Evolutionary conservation across 2,888 invertebrate genomes (phyloP).

Genomic region (Amorpha juglandis): DNA sequence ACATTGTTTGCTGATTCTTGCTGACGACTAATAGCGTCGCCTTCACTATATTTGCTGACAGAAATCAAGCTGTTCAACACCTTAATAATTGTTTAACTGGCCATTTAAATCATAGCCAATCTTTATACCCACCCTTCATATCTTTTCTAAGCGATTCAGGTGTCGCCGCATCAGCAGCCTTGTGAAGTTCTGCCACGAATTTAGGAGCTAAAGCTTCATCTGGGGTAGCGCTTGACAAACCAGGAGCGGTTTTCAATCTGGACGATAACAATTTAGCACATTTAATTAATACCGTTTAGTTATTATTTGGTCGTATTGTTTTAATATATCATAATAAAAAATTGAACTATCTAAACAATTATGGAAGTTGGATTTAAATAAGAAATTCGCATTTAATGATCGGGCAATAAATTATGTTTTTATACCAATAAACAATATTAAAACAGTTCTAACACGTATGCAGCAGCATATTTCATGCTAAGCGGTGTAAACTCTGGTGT

Average conservation of each 20-base stretch:
- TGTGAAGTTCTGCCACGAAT: conserved; percentile 52
- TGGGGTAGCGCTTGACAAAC: conserved; percentile 50
- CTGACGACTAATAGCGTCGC: too few species aligned
- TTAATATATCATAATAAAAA: too few species aligned
- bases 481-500: conserved; percentile 48
- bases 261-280: conserved; percentile 1
- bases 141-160: conserved; percentile 48
- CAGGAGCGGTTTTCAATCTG: conserved; percentile 67
- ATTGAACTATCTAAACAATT: too few species aligned
- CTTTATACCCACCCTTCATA: conserved; percentile 54
- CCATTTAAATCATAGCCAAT: too few species aligned
- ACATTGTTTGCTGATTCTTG: too few species aligned
- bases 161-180: conserved; percentile 50
- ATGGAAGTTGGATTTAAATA: too few species aligned
- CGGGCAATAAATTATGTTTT: background rate
- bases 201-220: conserved; percentile 47
- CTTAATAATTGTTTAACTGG: too few species aligned
- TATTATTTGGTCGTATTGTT: background rate
- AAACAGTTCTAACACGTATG: conserved; percentile 53
- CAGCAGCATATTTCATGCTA: conserved; percentile 49
- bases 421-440: background rate
- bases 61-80: too few species aligned
- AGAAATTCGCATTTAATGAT: too few species aligned
- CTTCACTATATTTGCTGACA: too few species aligned
- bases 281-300: background rate